Evolutionary conservation across 2,797 vertebrate species (phyloP).

Genomic region (Acanthis flammea): DNA sequence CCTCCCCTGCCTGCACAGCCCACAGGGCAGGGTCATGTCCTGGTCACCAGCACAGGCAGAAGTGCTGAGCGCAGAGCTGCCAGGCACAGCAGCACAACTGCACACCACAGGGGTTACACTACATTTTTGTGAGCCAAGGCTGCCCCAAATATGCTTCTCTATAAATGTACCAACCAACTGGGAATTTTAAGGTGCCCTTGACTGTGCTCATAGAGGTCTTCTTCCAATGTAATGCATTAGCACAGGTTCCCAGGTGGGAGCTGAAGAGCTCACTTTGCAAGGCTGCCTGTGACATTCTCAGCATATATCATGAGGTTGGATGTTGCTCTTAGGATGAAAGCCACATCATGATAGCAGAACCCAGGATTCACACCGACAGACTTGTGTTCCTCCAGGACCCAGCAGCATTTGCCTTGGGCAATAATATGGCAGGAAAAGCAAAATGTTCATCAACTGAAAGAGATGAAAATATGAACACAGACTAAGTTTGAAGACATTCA

Average conservation of each 20-base stretch:
- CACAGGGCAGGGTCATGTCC: fast-evolving
- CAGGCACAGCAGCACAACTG: fast-evolving
- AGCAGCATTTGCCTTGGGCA: not conserved
- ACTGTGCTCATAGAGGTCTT: not conserved
- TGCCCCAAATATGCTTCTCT: not conserved
- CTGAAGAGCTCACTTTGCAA: not conserved
- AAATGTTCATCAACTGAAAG: not conserved
- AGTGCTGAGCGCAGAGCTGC: not conserved
- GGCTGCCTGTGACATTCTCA: not conserved
- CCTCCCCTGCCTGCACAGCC: not conserved
- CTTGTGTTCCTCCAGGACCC: not conserved
- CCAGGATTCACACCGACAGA: not conserved
- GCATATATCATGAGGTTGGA: not conserved
- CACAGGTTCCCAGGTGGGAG: not conserved
- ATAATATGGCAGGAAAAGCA: not conserved
- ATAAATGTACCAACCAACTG: not conserved
- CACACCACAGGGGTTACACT: not conserved
- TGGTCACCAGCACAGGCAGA: not conserved
- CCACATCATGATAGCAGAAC: not conserved
- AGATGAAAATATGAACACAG: not conserved
- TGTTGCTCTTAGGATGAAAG: not conserved
- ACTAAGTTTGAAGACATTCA: not conserved
- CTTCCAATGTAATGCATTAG: not conserved
- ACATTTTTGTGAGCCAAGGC: not conserved
- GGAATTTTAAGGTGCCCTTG: not conserved